Evolutionary conservation across 30 jellyfish, hydroid and myxozoan species (phyloP), one percentile per base, ranked within the genome.

Genomic region (Phacellophora camtschatica): DNA sequence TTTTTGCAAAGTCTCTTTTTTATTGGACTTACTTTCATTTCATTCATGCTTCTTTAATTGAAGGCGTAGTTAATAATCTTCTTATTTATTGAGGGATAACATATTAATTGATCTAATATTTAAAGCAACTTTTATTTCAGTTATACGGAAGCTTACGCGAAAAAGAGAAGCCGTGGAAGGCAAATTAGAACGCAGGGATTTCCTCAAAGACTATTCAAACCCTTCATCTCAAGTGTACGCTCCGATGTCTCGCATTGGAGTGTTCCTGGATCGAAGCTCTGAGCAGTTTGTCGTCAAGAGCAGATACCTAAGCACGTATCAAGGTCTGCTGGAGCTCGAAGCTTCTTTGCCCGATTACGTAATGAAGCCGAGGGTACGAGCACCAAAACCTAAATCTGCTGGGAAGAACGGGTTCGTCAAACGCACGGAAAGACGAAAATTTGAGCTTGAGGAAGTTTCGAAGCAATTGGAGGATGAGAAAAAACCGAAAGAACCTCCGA

Each of bases 241-340:
- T 25, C 99, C 99, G 24, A 70, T 93, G 83, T 83, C 99, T 56
- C 95, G 99, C 25, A 70, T 74, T 82, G 99, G 99, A 25, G 99
- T 93, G n/a, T 86, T 86, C 45, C 67, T 86, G 41, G 99, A 93
- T 43, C 81, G 97, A 53, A 95, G 95, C 53, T 93, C 99, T 5
- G 96, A 82, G 69, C 87, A 87, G 71, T 79, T 68, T 59, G 95
- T 78, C n/a, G 97, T 93, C 23, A 70, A 77, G 11, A 93, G 97
- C 77, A 70, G 90, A 31, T 85, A 93, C 77, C 66, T 93, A 56
- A 75, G 97, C 49, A 93, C 99, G 1, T 93, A 93, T 62, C 95
- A 93, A 74, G 99, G 99, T 16, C 84, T 93, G 5, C 43, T 86
- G 55, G 99, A 93, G 74, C 81, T 93, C 4, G 99, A 93, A 82